A percentile compares a stretch with the other conserved stretches of the same genome.
Conservation (phyloP, 2,888 invertebrate species). For the Drosophila aldrichi region DNA sequence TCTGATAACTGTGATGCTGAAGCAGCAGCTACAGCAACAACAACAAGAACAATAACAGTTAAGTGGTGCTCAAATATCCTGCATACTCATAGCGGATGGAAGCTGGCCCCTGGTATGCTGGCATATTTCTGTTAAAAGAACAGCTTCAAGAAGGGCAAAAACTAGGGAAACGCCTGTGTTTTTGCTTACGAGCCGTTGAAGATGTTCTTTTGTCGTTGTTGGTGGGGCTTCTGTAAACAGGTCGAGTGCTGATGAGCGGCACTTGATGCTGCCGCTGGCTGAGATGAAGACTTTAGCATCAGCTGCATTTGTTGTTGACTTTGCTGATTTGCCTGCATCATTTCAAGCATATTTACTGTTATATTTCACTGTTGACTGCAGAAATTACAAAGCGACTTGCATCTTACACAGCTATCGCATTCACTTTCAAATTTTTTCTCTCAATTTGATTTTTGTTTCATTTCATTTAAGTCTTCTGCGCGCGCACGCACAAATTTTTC, state of each 20-base stretch:
- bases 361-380: constrained; percentile 43
- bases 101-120: constrained; percentile 13
- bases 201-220: constrained; percentile 40
- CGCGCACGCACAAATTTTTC: constrained; percentile 40
- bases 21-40: background rate
- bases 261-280: constrained; percentile 37
- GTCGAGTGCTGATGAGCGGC: constrained; percentile 42
- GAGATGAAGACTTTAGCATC: constrained; percentile 67
- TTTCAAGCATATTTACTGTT: constrained; percentile 68
- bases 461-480: constrained; percentile 3
- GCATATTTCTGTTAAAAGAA: constrained; percentile 46
- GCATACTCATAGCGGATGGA: constrained; percentile 66
- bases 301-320: constrained; percentile 65
- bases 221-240: constrained; percentile 49
- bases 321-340: constrained; percentile 65
- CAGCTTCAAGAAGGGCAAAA: constrained; percentile 30
- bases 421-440: constrained; percentile 54
- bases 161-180: constrained; percentile 26
- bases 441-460: constrained; percentile 3
- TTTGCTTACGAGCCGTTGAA: constrained; percentile 26
- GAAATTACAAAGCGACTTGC: constrained; percentile 28
- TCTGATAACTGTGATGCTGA: constrained; percentile 36
- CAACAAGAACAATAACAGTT: constrained; percentile 3
- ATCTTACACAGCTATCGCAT: constrained; percentile 33
- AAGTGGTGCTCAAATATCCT: constrained; percentile 71